phyloP scores from a whole-genome alignment of 2,888 invertebrate genomes.

The Dicranocentrus wangi region DNA sequence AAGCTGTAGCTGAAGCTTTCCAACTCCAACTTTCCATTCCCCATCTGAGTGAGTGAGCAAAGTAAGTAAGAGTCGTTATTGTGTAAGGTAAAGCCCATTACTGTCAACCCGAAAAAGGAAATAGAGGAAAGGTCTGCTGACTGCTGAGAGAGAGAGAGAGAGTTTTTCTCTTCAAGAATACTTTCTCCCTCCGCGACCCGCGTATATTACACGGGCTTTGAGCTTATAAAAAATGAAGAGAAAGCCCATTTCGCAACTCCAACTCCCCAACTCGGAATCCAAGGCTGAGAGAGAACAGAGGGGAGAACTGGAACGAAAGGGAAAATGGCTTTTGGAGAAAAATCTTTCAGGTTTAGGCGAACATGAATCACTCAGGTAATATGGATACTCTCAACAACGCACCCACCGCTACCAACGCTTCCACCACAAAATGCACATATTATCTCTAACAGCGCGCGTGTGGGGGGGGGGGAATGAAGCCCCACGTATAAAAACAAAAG shows the following conservation, averaged over 20 bases:
- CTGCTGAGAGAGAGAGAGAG: too few relatives aligned
- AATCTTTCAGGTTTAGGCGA: conserved; percentile 49
- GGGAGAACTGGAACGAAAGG: conserved; percentile 34
- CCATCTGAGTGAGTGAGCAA: too few relatives aligned
- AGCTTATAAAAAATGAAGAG: conserved; percentile 47
- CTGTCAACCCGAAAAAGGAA: conserved; percentile 34
- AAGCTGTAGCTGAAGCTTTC: neutral
- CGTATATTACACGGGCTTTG: conserved; percentile 24
- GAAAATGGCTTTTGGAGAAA: conserved; percentile 48
- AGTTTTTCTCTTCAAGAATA: too few relatives aligned
- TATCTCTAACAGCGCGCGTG: too few relatives aligned
- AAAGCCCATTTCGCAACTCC: conserved; percentile 13
- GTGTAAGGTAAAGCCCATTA: conserved; percentile 53
- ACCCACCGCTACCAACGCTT: too few relatives aligned
- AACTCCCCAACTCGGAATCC: neutral
- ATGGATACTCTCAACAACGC: neutral
- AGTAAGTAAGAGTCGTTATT: conserved; percentile 50
- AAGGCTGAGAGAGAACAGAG: conserved; percentile 60
- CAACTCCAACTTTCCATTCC: neutral
- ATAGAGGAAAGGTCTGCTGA: conserved; percentile 34
- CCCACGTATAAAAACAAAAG: too few relatives aligned
- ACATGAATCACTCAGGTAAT: conserved; percentile 49
- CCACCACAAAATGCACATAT: too few relatives aligned
- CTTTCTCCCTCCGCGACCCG: conserved; percentile 8
- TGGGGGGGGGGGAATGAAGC: too few relatives aligned